Base-by-base conservation (phyloP, 2,113 vertebrate genomes). In the Phoenicopterus ruber region DNA sequence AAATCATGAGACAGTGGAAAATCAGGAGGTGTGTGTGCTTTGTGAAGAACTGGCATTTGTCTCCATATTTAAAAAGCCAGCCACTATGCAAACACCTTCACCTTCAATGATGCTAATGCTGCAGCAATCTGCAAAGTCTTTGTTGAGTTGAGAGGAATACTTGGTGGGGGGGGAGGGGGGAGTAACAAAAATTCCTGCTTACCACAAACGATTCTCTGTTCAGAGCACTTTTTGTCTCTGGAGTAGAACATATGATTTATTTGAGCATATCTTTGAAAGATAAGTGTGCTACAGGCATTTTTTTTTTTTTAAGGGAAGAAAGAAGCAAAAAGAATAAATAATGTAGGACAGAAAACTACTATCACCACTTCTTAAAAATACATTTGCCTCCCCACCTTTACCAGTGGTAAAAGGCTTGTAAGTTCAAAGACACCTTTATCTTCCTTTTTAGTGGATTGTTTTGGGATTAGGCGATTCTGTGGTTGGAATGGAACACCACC, bases 371-470 rank as follows among this genome's bases (percentile, higher is more conserved):
- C 66, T 84, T 10, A 55, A 92, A 92, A 84, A 50, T 61, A n/a
- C 9, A 5, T 88, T 86, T 86, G 32, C 25, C 15, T 82, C 74
- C 44, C 58, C 26, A 42, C 44, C 52, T 90, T 72, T 79, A 42
- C 17, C 44, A 89, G 47, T 78, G 38, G n/a, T 62, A 52, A 88
- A 83, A 94, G 29, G 26, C 73, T 89, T 15, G 0, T 49, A 66
- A 89, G 20, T 96, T 95, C 86, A 89, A 79, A 94, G 86, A 38
- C 55, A 69, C 31, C 40, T 82, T 94, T 94, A 92, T 94, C 91
- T 93, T 77, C 52, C 57, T 47, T 81, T 92, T 71, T 52, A 85
- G 73, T 76, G 65, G 34, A 47, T 94, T 87, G 38, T 61, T 96
- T 88, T 67, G 52, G 77, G 65, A 91, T 94, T 96, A 95, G 74